These are phyloP conservation scores for Thunnus albacares DNA, from an alignment of 2,797 vertebrate species.

Conservation along the genomic window DNA sequence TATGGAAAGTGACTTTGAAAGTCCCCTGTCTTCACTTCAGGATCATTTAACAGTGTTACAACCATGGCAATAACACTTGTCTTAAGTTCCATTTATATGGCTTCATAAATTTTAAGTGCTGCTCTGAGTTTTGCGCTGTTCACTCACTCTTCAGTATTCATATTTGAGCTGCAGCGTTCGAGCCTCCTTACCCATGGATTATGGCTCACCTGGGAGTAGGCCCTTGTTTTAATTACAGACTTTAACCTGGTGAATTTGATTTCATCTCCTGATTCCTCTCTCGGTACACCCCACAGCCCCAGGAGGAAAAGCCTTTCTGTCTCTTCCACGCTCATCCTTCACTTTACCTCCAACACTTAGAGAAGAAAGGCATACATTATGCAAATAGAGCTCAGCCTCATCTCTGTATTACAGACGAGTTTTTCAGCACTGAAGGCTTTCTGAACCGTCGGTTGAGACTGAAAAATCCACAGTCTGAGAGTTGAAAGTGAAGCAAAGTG, in stretches of 20 bases:
- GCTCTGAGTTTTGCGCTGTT: constrained; percentile 51
- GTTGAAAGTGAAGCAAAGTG: constrained; percentile 48
- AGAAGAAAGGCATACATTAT: constrained; percentile 82
- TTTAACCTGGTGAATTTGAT: constrained; percentile 80
- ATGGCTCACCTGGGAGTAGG: constrained; percentile 69
- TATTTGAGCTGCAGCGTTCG: constrained; percentile 66
- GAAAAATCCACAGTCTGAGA: constrained; percentile 53
- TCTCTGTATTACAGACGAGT: constrained; percentile 48
- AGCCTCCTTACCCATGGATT: constrained; percentile 77
- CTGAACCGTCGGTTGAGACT: constrained; percentile 18
- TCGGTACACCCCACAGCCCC: constrained; percentile 36
- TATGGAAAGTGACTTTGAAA: constrained; percentile 72
- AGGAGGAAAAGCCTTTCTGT: constrained; percentile 49
- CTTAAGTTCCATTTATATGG: constrained; percentile 71
- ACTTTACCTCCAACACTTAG: constrained; percentile 62
- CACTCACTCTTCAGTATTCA: constrained; percentile 65
- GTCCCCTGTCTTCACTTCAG: constrained; percentile 48
- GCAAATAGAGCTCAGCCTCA: constrained; percentile 70
- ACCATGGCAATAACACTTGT: constrained; percentile 69
- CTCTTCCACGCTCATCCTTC: constrained; percentile 51
- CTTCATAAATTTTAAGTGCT: constrained; percentile 78
- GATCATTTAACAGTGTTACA: constrained; percentile 71
- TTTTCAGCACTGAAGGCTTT: constrained; percentile 53
- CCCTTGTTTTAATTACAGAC: constrained; percentile 82
- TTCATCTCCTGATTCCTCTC: constrained; percentile 74